Percentiles rank a stretch among this genome's conserved stretches.
Evolutionary conservation across 2,113 vertebrate species (phyloP).

Genomic region (Rattus norvegicus): DNA sequence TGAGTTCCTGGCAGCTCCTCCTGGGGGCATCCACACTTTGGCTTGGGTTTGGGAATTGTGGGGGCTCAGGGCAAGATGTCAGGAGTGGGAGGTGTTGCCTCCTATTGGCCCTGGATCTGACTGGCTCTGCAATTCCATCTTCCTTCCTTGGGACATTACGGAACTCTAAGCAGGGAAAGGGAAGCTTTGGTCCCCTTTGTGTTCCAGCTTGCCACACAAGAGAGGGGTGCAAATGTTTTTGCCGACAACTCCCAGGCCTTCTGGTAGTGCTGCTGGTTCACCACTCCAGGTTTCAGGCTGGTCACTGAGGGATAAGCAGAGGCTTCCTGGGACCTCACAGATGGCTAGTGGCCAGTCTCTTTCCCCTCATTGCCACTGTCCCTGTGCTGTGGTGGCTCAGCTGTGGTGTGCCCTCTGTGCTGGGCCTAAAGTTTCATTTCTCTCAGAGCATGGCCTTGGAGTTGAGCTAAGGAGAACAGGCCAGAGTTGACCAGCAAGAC

Average conservation of each 20-base stretch:
- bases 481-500: background rate
- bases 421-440: background rate
- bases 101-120: background rate
- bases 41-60: too few species aligned
- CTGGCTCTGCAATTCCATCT: background rate
- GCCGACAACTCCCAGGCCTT: background rate
- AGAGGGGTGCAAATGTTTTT: background rate
- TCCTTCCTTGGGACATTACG: background rate
- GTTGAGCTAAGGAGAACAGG: background rate
- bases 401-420: background rate
- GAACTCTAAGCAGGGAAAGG: background rate
- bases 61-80: background rate
- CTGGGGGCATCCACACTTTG: background rate
- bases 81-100: background rate
- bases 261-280: background rate
- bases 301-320: background rate
- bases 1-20: slow-evolving; percentile 22
- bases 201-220: background rate
- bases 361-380: background rate
- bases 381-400: background rate
- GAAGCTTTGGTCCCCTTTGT: background rate
- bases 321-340: background rate
- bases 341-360: background rate
- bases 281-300: background rate
- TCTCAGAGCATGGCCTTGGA: background rate